These are phyloP conservation scores for Palythoa heliodiscus DNA, from an alignment of 92 coral and sea anemone species.

Conservation along the genomic window DNA sequence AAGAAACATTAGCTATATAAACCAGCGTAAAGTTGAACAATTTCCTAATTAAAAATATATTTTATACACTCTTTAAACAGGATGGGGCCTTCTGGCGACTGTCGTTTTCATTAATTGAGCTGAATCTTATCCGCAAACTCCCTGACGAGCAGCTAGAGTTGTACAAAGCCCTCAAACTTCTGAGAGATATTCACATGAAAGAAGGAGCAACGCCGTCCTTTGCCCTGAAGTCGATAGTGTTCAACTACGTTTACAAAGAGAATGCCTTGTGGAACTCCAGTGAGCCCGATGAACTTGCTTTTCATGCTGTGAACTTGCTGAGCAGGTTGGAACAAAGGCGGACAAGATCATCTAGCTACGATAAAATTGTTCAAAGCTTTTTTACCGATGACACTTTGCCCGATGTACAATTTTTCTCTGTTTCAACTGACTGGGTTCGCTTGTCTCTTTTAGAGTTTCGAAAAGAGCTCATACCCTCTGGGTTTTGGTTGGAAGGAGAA, in stretches of 20 bases:
- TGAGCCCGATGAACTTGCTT: not conserved
- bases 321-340: not conserved
- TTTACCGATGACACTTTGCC: constrained; percentile 1
- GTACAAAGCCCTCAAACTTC: constrained; percentile 48
- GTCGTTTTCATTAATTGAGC: constrained; percentile 50
- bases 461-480: constrained; percentile 13
- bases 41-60: not conserved
- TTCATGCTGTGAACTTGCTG: constrained; percentile 1
- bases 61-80: not conserved
- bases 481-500: not conserved
- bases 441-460: constrained; percentile 40
- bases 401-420: not conserved
- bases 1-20: not conserved
- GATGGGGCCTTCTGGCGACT: constrained; percentile 29
- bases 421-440: constrained; percentile 30
- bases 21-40: not conserved
- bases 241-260: constrained; percentile 32
- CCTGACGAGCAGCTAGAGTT: not conserved
- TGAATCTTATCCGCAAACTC: constrained; percentile 27
- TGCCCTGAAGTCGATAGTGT: constrained; percentile 22
- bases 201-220: constrained; percentile 31
- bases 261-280: not conserved
- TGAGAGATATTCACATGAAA: constrained; percentile 44
- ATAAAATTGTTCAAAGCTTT: not conserved
- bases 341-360: not conserved